Base-by-base conservation (phyloP, 2,888 invertebrate species). In the Pyrrhia umbra region DNA sequence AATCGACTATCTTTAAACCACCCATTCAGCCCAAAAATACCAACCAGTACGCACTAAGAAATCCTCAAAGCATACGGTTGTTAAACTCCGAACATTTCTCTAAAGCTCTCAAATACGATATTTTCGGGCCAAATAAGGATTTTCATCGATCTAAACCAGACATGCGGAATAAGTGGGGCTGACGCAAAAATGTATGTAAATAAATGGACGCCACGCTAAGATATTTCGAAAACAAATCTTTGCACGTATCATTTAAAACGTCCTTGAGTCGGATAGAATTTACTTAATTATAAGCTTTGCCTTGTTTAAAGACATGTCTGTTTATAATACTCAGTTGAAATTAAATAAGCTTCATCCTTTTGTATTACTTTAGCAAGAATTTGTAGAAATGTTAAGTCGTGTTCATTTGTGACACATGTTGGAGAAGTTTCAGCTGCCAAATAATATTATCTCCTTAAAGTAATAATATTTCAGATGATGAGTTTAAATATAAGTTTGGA, bases 41-140 rank as follows among this genome's bases (percentile, higher is more conserved):
- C 49, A 27, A 46, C 45, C 27, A 49, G 20, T 20, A 43, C 23
- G 34, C 39, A 54, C 58, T 68, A 72, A 58, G 46, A 76, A 67
- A 77, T 52, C 62, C 61, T 37, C 0, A 40, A 21, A 45, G 47
- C 75, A 52, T 54, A 64, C 63, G 63, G 59, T 60, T 56, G 55
- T 69, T 72, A 67, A 65, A 80, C 64, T 63, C 64, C 62, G 37
- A 40, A 65, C 64, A 64, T 67, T 68, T 62, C 64, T 69, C 63
- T 62, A 70, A 75, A 80, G 70, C 66, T 78, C 66, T 75, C 69
- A 46, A n/a, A 43, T 49, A 69, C 65, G 77, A 70, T 80, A 72
- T 78, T 59, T 63, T 52, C 39, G 55, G 57, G 49, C 66, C 52
- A 52, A 75, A 72, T 72, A 61, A 15, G 72, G 66, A 78, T 79